Evolutionary conservation across 1,140 invertebrate species (phyloP).

Genomic region (Drosophila lacteicornis): DNA sequence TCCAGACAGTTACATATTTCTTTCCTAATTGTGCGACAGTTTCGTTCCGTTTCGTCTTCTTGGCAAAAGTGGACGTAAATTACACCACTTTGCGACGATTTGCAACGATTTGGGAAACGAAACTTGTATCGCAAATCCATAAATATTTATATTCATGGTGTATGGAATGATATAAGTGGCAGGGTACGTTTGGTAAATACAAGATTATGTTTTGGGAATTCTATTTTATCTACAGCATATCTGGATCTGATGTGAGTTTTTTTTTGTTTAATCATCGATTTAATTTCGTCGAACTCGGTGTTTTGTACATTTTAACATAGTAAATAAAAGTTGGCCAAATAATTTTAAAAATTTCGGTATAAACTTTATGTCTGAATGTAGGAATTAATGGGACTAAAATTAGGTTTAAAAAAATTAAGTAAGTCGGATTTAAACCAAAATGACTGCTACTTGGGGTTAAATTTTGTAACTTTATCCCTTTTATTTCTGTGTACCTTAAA

Average conservation of each 20-base stretch:
- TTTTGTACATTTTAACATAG: too few relatives aligned
- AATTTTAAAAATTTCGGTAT: too few relatives aligned
- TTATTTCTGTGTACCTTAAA: not conserved
- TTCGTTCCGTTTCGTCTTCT: conserved; percentile 60
- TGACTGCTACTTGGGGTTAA: not conserved
- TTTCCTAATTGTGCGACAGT: conserved; percentile 73
- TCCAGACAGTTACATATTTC: conserved; percentile 67
- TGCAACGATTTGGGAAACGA: conserved; percentile 68
- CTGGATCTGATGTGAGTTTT: conserved; percentile 18
- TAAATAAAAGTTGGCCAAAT: too few relatives aligned
- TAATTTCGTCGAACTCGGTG: too few relatives aligned
- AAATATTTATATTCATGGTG: conserved; percentile 74
- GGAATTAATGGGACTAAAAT: too few relatives aligned
- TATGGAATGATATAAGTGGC: conserved; percentile 43
- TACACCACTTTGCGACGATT: conserved; percentile 76
- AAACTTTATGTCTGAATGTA: too few relatives aligned
- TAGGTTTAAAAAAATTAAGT: too few relatives aligned
- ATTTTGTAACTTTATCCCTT: too few relatives aligned
- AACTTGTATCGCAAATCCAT: conserved; percentile 68
- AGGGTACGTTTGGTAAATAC: conserved; percentile 14
- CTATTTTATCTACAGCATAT: conserved; percentile 13
- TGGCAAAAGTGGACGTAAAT: conserved; percentile 73
- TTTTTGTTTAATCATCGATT: conserved; percentile 8
- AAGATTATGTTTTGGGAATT: conserved; percentile 11
- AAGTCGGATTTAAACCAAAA: too few relatives aligned